Conservation (phyloP, 2,113 vertebrate genomes). For the Capreolus pygargus region DNA sequence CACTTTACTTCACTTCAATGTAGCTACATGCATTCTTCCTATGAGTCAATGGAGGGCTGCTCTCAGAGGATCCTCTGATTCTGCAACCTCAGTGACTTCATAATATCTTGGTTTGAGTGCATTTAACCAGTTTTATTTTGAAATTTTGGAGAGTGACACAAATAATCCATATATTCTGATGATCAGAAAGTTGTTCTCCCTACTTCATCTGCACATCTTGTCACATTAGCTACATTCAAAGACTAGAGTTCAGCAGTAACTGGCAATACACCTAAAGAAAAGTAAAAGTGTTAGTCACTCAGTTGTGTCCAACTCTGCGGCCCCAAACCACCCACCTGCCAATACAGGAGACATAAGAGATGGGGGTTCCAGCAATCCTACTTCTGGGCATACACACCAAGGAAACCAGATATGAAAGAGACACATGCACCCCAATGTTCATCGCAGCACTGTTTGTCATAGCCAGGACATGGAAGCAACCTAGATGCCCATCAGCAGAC, state of each 20-base stretch:
- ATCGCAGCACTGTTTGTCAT: too few relatives aligned
- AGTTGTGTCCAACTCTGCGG: accelerated
- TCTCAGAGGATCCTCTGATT: background rate
- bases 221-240: background rate
- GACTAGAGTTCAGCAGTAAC: background rate
- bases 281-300: background rate
- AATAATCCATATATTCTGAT: background rate
- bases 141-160: background rate
- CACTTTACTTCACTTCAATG: background rate
- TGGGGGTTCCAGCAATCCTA: too few relatives aligned
- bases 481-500: too few relatives aligned
- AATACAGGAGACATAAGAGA: background rate
- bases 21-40: background rate
- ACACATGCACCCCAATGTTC: too few relatives aligned
- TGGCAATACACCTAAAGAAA: background rate
- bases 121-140: background rate
- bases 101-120: background rate
- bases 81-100: background rate
- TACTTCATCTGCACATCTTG: background rate
- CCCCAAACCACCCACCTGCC: background rate
- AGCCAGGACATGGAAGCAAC: too few relatives aligned
- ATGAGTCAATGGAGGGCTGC: background rate
- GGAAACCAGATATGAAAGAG: too few relatives aligned
- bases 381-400: too few relatives aligned
- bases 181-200: background rate